Base-by-base conservation (phyloP, 2,113 vertebrate genomes). In the Zeus faber region DNA sequence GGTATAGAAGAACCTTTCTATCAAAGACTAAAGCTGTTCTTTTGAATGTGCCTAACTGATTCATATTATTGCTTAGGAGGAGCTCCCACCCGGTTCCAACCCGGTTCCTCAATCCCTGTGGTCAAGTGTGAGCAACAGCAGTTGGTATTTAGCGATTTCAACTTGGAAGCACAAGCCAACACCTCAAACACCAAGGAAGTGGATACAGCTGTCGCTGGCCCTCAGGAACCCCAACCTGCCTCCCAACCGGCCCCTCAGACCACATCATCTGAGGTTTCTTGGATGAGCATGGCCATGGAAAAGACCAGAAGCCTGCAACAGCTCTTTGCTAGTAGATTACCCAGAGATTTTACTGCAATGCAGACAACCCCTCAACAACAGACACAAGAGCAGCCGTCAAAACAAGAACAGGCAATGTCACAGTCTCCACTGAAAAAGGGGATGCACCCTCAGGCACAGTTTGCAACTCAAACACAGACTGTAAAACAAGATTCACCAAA, bases 211-310 rank as follows among this genome's bases (percentile, higher is more conserved):
- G 11, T 35, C 1, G 1, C 23, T 27, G 18, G 44, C 8, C 50
- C 61, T 40, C 72, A 49, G 58, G 60, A 84, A 43, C 61, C 53
- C 5, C 57, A 67, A 26, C 11, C 67, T 6, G n/a, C 13, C 18
- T 23, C 52, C 7, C 45, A 55, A 18, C 22, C 39, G 11, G 21
- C 17, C 37, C 53, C 70, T 0, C 66, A 71, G 18, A n/a, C 48
- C 0, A 22, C 65, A 17, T 44, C 80, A 2, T 22, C 85, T 0
- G 75, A 91, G 27, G 89, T 91, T 3, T 89, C 90, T 56, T 99
- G 95, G 96, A 88, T 98, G 84, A 91, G 87, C 40, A 67, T 93
- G 44, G 92, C 91, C 0, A 86, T 89, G 63, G 93, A 93, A 58
- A 98, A 94, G 67, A 93, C 90, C 29, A 89, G 72, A 61, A 89